Base-by-base conservation (phyloP, 2,888 invertebrate species). In the Ptychoptera albimana region DNA sequence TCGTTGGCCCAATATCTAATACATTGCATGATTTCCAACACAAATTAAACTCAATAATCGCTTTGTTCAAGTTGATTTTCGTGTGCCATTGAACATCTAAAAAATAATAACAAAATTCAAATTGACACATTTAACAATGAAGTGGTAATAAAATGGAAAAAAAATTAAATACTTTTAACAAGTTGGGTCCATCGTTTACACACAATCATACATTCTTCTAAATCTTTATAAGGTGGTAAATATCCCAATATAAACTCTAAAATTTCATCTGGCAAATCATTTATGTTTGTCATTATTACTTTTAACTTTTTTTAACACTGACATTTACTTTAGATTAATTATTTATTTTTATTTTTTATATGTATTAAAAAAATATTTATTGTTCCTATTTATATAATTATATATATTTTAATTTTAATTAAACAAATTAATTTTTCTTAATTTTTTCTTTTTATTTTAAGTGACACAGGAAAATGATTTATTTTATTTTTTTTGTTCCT, bases 241-340 rank as follows among this genome's bases (percentile, higher is more conserved):
- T 88, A 75, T 52, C 83, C 77, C 51, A 96, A 72, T 60, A 96
- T 88, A 60, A 87, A 89, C 67, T 93, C 93, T 53, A 96, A 67
- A 46, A 96, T 79, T 72, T 94, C 93, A 63, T 92, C 89, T 37
- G 96, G 94, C 50, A 96, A 68, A 62, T 83, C 79, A 58, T 82
- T 77, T 44, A 76, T 70, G 16, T 42, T 14, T 8, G 14, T 23
- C 42, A 42, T 42, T 9, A 34, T 40, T 14, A 32, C 8, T 32
- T 6, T 40, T 15, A 23, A 23, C 23, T 23, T 23, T 23, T 23
- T 5, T 23, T 23, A 23, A 23, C 3, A 23, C 23, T 23, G 23
- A 23, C 23, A 23, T 23, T 23, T 3, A 23, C 23, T 23, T 23
- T 23, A 23, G n/a, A n/a, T n/a, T 23, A 5, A 23, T 23, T 23